These are phyloP conservation scores for Protonemura montana DNA, from an alignment of 2,888 invertebrate genomes.

Conservation along the genomic window DNA sequence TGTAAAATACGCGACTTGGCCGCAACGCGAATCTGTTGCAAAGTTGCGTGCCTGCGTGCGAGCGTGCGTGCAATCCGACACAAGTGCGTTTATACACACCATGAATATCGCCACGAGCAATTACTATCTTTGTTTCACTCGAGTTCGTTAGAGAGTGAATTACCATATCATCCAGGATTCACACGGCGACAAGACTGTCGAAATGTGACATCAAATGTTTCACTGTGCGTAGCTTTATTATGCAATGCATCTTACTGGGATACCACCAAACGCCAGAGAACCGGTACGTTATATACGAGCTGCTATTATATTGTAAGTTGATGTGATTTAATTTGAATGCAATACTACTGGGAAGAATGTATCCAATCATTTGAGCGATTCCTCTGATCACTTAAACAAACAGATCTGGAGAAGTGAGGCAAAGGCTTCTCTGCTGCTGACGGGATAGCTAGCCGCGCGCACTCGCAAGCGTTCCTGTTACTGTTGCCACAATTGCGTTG, in stretches of 20 bases:
- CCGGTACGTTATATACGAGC: background rate
- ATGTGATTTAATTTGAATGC: conserved; percentile 25
- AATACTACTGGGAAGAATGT: conserved; percentile 33
- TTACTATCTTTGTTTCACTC: conserved; percentile 36
- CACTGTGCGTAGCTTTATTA: background rate
- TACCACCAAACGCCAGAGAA: background rate
- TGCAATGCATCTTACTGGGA: background rate
- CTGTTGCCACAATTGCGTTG: conserved; percentile 32
- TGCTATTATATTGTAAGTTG: background rate
- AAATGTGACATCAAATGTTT: background rate
- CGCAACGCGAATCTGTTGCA: background rate
- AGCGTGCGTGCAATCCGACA: background rate
- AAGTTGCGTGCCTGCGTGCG: conserved; percentile 14
- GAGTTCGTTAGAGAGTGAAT: conserved; percentile 30
- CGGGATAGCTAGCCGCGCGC: background rate
- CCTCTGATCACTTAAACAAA: conserved; percentile 44
- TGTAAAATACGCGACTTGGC: conserved; percentile 26
- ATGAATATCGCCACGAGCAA: conserved; percentile 34
- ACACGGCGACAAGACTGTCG: background rate
- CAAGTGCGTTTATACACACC: conserved; percentile 14
- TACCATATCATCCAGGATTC: background rate
- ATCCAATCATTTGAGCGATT: conserved; percentile 33
- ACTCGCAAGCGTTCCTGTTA: background rate
- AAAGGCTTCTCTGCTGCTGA: conserved; percentile 22
- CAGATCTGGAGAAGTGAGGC: conserved; percentile 15